Evolutionary conservation across 1,140 invertebrate genomes (phyloP).

Genomic region (Mizuhopecten yessoensis): DNA sequence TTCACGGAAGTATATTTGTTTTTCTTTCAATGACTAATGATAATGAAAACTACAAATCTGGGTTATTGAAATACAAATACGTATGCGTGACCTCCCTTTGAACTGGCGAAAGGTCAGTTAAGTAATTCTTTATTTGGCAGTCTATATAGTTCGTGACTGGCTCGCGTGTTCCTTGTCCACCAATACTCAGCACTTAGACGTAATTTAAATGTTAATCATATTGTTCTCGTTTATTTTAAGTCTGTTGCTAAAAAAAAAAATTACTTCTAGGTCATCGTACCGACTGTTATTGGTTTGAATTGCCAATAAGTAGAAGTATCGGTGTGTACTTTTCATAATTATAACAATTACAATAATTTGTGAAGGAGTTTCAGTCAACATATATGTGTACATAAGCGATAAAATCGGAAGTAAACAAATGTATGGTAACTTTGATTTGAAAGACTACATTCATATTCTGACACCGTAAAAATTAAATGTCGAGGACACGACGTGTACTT

Average conservation of each 20-base stretch:
- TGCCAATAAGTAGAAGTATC: neutral
- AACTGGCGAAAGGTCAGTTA: neutral
- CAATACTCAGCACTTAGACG: neutral
- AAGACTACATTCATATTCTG: neutral
- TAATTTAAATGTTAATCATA: neutral
- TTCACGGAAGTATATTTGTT: too few species aligned
- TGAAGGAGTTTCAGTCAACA: neutral
- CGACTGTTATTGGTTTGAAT: too few species aligned
- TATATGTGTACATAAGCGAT: neutral
- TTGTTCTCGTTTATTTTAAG: neutral
- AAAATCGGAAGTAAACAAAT: neutral
- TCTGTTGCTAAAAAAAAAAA: neutral
- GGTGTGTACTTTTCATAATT: neutral
- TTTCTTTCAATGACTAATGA: neutral
- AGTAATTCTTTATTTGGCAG: neutral
- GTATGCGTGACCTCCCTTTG: neutral
- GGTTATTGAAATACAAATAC: neutral
- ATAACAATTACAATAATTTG: neutral
- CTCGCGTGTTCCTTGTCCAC: neutral
- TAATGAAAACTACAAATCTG: neutral
- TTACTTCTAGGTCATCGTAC: neutral
- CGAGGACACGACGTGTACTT: neutral
- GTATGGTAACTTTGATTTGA: neutral
- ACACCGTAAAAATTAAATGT: neutral
- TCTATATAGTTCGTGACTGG: neutral